Percentiles rank a stretch among this genome's conserved stretches.
Evolutionary conservation across 2,888 invertebrate species (phyloP).

Genomic region (Bellardia bayeri): DNA sequence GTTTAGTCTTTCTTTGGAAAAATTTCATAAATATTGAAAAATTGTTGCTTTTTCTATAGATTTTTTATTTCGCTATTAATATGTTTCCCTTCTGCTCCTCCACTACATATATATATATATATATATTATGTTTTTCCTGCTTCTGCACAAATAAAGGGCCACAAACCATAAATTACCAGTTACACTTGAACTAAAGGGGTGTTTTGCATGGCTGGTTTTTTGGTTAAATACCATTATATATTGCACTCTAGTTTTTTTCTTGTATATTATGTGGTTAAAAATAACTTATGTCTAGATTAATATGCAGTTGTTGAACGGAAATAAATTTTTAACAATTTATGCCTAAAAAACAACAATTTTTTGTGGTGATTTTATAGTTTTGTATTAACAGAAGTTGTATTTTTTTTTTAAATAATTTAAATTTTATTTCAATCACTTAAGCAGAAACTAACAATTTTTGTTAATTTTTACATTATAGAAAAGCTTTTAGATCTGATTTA

Average conservation of each 20-base stretch:
- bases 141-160: neutral
- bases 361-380: neutral
- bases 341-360: neutral
- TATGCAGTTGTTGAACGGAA: slow-evolving; percentile 40
- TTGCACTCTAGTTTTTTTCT: neutral
- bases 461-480: too few species aligned
- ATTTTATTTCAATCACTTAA: too few species aligned
- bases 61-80: neutral
- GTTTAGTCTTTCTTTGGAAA: too few species aligned
- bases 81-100: slow-evolving; percentile 11
- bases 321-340: slow-evolving; percentile 14
- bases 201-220: slow-evolving; percentile 64
- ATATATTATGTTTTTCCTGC: slow-evolving; percentile 17
- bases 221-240: slow-evolving; percentile 1
- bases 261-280: neutral
- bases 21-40: neutral
- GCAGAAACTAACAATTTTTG: too few species aligned
- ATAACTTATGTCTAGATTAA: slow-evolving; percentile 16
- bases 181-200: slow-evolving; percentile 64
- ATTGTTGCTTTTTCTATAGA: slow-evolving; percentile 28
- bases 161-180: slow-evolving; percentile 56
- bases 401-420: too few species aligned
- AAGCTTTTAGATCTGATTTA: too few species aligned
- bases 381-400: too few species aligned
- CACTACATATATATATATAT: neutral